Evolutionary conservation across 2,888 invertebrate genomes (phyloP), one percentile per base, ranked within the genome.

Genomic region (Tineola bisselliella): DNA sequence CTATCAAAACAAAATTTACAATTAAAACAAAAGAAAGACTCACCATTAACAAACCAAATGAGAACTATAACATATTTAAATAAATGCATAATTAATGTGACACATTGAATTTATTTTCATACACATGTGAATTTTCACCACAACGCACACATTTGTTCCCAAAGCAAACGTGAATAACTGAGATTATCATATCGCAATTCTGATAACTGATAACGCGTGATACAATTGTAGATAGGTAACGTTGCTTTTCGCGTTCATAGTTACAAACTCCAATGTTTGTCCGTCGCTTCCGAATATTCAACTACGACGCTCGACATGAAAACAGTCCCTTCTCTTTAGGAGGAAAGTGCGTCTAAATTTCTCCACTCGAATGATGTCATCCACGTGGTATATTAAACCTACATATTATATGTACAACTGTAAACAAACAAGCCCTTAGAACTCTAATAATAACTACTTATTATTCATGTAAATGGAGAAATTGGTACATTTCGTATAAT

Each of bases 101-200:
- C 25, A 48, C 48, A 48, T 48, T 48, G 2, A 25, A 4, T 13
- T 8, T 15, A 17, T 48, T 48, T 48, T n/a, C 15, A n/a, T 13
- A 15, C 4, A 43, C n/a, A n/a, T n/a, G n/a, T n/a, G 15, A 15
- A 48, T 48, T 48, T 12, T 13, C 8, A 48, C 48, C 48, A 15
- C 10, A 13, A 48, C 15, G 48, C 15, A 17, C 17, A 17, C 48
- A 15, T 17, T 38, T 15, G 48, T 48, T 48, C 8, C 2, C 48
- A 10, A n/a, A 10, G 17, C 15, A 48, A 48, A 48, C 17, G 15
- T 48, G 17, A 48, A 15, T 48, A 48, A 17, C 12, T 15, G 8
- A 12, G 38, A 38, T 48, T 48, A 48, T 48, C 48, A 48, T 48
- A 48, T 48, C 48, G 48, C 48, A 48, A 48, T 48, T 48, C 48